Base-by-base conservation (phyloP, 1,140 invertebrate species). In the Teleopsis dalmanni region DNA sequence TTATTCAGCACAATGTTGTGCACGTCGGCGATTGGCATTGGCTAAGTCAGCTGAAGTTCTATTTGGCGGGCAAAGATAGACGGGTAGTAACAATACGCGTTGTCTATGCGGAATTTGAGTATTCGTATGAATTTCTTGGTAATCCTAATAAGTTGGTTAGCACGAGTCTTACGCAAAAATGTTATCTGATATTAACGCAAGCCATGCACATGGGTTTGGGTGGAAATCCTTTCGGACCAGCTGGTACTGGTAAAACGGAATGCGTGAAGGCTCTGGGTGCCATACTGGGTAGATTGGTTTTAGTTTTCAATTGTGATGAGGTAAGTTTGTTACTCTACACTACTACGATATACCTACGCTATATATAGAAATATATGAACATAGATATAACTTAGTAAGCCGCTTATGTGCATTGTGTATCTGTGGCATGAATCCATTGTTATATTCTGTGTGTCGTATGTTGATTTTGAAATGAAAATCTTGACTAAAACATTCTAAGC, bases 281-380 rank as follows among this genome's bases (percentile, higher is more conserved):
- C 10, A 77, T 95, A 48, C 77, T 98, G 56, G 95, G 94, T 0
- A 76, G 95, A 46, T 82, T 95, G 54, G 95, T 98, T 6, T 74
- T 98, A 18, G 91, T 98, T 11, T 98, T 98, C 73, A 98, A 98
- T 72, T 98, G 95, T 73, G 95, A 98, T 74, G 94, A 98, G 78
- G 88, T 88, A 51, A 45, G 47, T 48, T 16, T n/a, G n/a, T n/a
- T n/a, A n/a, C n/a, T n/a, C n/a, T n/a, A n/a, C n/a, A n/a, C n/a
- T n/a, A n/a, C n/a, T n/a, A n/a, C n/a, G n/a, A n/a, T n/a, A n/a
- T n/a, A n/a, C n/a, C n/a, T n/a, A n/a, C n/a, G n/a, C n/a, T n/a
- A n/a, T n/a, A n/a, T n/a, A n/a, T n/a, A n/a, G n/a, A n/a, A n/a
- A n/a, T n/a, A n/a, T n/a, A n/a, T n/a, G n/a, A n/a, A n/a, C n/a